Percentiles rank a stretch among this genome's conserved stretches.
phyloP scores from a whole-genome alignment of 2,888 invertebrate species.

The Mythimna lalbum region DNA sequence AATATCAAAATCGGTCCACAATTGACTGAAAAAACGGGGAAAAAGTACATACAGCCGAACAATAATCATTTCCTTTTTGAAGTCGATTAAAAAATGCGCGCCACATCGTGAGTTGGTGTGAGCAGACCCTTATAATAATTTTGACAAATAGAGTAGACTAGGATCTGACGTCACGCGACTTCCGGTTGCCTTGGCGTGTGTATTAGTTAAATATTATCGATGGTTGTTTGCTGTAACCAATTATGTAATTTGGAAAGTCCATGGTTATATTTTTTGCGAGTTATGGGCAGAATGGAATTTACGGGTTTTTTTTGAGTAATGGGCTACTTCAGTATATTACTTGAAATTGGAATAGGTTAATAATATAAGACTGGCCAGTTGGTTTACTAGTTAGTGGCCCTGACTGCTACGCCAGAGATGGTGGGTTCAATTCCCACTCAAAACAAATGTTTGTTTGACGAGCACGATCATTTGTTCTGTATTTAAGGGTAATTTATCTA shows the following conservation, averaged over 20 bases:
- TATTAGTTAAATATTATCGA: slow-evolving; percentile 31
- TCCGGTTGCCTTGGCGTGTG: slow-evolving; percentile 27
- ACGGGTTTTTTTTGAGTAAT: neutral
- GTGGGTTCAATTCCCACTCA: too few species aligned
- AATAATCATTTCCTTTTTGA: too few species aligned
- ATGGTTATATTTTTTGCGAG: slow-evolving; percentile 1
- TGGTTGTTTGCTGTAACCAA: slow-evolving; percentile 21
- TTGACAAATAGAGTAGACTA: slow-evolving; percentile 40
- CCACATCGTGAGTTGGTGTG: neutral
- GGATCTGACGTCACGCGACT: slow-evolving; percentile 53
- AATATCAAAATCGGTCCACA: too few species aligned
- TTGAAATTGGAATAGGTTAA: neutral
- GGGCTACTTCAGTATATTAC: neutral
- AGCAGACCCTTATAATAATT: slow-evolving; percentile 17
- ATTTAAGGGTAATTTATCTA: too few species aligned
- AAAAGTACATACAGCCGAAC: too few species aligned
- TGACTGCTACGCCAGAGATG: too few species aligned
- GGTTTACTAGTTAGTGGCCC: too few species aligned
- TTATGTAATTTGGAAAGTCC: slow-evolving; percentile 36
- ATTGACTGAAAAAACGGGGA: too few species aligned
- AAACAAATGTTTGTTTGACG: too few species aligned
- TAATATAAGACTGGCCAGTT: too few species aligned
- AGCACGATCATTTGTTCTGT: too few species aligned
- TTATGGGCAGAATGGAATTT: slow-evolving; percentile 8
- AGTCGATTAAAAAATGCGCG: neutral